Conservation (phyloP, 35 echinoderm and acorn worm species). For the Chiridota heheva region DNA sequence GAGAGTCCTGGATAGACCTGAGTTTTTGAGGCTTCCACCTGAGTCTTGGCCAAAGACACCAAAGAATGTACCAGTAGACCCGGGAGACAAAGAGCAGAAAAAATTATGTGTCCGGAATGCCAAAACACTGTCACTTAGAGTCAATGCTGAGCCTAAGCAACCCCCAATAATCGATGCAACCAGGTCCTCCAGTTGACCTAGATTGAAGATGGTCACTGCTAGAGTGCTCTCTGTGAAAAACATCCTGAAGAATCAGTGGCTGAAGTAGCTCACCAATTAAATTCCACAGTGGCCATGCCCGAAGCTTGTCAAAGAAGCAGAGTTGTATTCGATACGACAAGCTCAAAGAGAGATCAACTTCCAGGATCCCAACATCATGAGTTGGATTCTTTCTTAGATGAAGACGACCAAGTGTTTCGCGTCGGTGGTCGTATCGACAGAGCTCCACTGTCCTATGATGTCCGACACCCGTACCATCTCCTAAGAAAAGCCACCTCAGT, state of each 20-base stretch:
- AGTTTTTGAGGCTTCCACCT: conserved; percentile 23
- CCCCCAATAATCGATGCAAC: conserved; percentile 13
- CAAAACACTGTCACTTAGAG: neutral
- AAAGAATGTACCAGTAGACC: conserved; percentile 36
- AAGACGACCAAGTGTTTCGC: conserved; percentile 65
- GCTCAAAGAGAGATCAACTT: conserved; percentile 74
- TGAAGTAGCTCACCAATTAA: conserved; percentile 24
- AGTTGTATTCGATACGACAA: conserved; percentile 69
- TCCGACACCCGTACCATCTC: conserved; percentile 66
- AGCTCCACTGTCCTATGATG: conserved; percentile 51
- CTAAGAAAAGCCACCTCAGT: conserved; percentile 59
- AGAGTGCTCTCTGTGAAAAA: conserved; percentile 44
- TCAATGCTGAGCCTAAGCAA: neutral
- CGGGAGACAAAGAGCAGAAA: conserved; percentile 42
- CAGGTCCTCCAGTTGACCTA: conserved; percentile 20
- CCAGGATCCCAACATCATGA: conserved; percentile 63
- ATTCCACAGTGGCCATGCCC: conserved; percentile 64
- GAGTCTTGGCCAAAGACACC: conserved; percentile 62
- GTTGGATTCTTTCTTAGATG: conserved; percentile 70
- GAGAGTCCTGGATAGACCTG: conserved; percentile 36
- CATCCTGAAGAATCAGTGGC: conserved; percentile 25
- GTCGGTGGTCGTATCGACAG: conserved; percentile 62
- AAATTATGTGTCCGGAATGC: conserved; percentile 22
- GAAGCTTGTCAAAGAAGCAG: conserved; percentile 56
- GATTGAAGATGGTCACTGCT: conserved; percentile 50